Evolutionary conservation across 2,797 vertebrate genomes (phyloP).

Genomic region (Cyclura pinguis): DNA sequence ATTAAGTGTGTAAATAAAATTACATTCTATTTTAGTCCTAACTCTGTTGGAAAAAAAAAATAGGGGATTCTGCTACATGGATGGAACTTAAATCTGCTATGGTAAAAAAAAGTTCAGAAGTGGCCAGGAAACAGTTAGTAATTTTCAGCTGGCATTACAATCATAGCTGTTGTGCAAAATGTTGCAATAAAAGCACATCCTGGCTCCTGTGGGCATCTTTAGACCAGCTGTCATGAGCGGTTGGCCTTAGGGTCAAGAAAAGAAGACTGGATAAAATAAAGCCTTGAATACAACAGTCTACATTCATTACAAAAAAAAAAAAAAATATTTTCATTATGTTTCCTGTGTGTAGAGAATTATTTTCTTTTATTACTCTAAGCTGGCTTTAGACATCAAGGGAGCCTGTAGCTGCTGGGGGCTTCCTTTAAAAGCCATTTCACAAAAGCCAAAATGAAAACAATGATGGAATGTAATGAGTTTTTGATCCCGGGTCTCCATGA

Average conservation of each 20-base stretch:
- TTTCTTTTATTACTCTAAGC: slow-evolving; percentile 55
- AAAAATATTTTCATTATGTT: slow-evolving; percentile 54
- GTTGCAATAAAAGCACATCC: slow-evolving; percentile 27
- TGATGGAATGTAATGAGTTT: slow-evolving; percentile 47
- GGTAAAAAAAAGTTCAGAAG: background rate
- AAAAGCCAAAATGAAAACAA: slow-evolving; percentile 57
- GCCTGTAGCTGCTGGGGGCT: slow-evolving; percentile 45
- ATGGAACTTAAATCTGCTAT: slow-evolving; percentile 27
- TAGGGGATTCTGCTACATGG: background rate
- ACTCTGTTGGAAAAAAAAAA: background rate
- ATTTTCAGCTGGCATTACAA: slow-evolving; percentile 22
- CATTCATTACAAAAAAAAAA: slow-evolving; percentile 56
- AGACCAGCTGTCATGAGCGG: slow-evolving; percentile 40
- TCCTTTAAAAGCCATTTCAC: slow-evolving; percentile 57
- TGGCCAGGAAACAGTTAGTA: background rate
- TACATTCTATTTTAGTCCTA: background rate
- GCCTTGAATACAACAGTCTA: slow-evolving; percentile 14
- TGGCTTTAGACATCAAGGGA: slow-evolving; percentile 54
- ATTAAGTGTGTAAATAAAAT: background rate
- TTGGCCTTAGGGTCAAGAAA: slow-evolving; percentile 46
- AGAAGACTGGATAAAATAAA: slow-evolving; percentile 54
- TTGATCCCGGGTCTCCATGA: slow-evolving; percentile 60
- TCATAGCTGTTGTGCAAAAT: slow-evolving; percentile 37
- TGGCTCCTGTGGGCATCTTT: slow-evolving; percentile 16
- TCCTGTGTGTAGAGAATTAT: slow-evolving; percentile 39